Evolutionary conservation across 2,797 vertebrate species (phyloP), one percentile per base, ranked within the genome.

Genomic region (Alosa sapidissima): DNA sequence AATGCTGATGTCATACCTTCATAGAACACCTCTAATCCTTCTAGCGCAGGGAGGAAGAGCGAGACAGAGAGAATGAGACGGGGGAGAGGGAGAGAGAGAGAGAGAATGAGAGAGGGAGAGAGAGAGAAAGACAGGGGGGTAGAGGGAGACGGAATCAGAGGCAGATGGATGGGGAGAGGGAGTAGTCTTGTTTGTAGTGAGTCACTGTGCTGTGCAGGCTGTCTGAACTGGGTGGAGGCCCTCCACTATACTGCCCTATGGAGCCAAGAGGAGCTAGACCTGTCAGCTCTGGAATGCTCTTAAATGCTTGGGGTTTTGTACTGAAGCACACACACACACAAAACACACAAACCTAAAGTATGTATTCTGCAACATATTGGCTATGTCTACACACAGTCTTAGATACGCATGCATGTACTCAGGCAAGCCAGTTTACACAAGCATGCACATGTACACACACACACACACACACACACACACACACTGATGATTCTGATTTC

Each of bases 111-210:
- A 28, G n/a, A 65, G n/a, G 5, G 60, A 28, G 60, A 65, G 24
- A 28, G 60, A 68, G 11, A 28, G 7, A 65, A 2, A 33, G 8
- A 28, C 24, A 24, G 9, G 24, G 60, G n/a, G 8, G 1, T 0
- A 51, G 7, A 51, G 49, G 10, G 49, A 52, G 51, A 52, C 0
- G 24, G 60, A 65, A 24, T 33, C n/a, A 24, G 60, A 11, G 24
- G 19, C 2, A 58, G 55, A n/a, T 6, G 24, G 7, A 10, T 24
- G 6, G 24, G 8, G 8, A 28, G 24, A 75, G 68, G 68, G 68
- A 75, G 68, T 75, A 75, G 68, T 41, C 68, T 14, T 75, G 68
- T 75, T 75, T 75, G 68, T 33, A 75, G 68, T 75, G 36, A 75
- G 68, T 75, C 68, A 45, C 14, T 41, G 68, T 41, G 11, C 13